Conservation (phyloP, 2,797 vertebrate genomes). For the Silurus aristotelis region DNA sequence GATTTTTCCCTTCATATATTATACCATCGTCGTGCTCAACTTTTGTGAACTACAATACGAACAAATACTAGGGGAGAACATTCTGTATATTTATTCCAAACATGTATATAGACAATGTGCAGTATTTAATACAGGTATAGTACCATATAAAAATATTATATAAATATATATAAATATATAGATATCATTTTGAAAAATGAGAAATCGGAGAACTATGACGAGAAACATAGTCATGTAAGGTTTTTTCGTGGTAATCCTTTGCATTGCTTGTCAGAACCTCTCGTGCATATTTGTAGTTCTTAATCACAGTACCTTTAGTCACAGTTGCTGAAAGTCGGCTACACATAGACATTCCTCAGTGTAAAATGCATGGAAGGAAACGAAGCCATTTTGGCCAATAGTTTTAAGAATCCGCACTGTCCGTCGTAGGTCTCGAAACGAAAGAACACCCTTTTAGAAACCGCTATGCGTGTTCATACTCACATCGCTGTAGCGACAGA, state of each 20-base stretch:
- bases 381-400: constrained; percentile 53
- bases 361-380: constrained; percentile 55
- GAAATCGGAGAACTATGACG: constrained; percentile 62
- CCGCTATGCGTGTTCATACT: constrained; percentile 26
- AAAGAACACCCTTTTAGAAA: background rate
- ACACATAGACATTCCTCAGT: constrained; percentile 52
- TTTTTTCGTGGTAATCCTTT: constrained; percentile 51
- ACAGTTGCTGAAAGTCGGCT: constrained; percentile 37
- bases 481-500: constrained; percentile 31
- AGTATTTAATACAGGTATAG: constrained; percentile 75
- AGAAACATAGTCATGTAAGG: constrained; percentile 61
- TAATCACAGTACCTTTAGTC: constrained; percentile 46
- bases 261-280: constrained; percentile 50
- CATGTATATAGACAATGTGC: constrained; percentile 76
- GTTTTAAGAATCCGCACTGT: constrained; percentile 40
- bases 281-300: constrained; percentile 47
- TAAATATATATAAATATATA: background rate
- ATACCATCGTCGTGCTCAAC: background rate
- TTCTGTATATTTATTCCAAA: constrained; percentile 73
- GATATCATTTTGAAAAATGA: constrained; percentile 64
- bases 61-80: constrained; percentile 64
- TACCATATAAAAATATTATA: constrained; percentile 41
- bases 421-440: constrained; percentile 24
- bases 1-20: constrained; percentile 19
- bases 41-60: constrained; percentile 51